Base-by-base conservation (phyloP, 1,140 invertebrate species). In the Apocrypta bakeri region DNA sequence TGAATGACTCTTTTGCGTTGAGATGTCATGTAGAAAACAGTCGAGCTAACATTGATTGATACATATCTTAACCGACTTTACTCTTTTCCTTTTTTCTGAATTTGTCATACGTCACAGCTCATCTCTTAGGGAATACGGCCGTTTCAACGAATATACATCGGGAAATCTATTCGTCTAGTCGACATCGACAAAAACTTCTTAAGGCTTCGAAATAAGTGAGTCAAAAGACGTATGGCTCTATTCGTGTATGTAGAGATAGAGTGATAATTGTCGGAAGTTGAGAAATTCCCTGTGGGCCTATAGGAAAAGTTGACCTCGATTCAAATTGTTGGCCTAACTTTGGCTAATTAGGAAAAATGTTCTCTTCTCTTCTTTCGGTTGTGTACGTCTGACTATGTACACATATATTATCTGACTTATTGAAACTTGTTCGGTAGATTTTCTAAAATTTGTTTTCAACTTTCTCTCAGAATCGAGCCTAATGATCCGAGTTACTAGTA, bases 281-380 rank as follows among this genome's bases (percentile, higher is more conserved):
- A 31, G 48, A 9, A 61, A 63, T 56, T 48, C 73, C 31, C 48
- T 17, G 27, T 61, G 73, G 48, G 27, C 48, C 29, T 37, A 48
- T 24, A 37, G 14, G 27, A 71, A 12, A 3, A 33, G 25, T n/a
- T 21, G 73, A 75, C 73, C 48, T 75, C 48, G 73, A 75, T 75
- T 9, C n/a, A 25, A 25, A 24, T 37, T 71, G 37, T 71, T 31
- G 69, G 2, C n/a, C 33, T n/a, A 24, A 73, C 21, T 17, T n/a
- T 74, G n/a, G 40, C 11, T 75, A 75, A 75, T 75, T 75, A 75
- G 27, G 73, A 75, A 61, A 75, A 75, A 75, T 75, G 24, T 11
- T n/a, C 72, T 37, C 31, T 33, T 9, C 69, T 21, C 31, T 37
- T 31, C 1, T 4, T 24, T 7, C 48, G 2, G 21, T n/a, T 17